Base-by-base conservation (phyloP, 2,113 vertebrate genomes). In the Apus apus region DNA sequence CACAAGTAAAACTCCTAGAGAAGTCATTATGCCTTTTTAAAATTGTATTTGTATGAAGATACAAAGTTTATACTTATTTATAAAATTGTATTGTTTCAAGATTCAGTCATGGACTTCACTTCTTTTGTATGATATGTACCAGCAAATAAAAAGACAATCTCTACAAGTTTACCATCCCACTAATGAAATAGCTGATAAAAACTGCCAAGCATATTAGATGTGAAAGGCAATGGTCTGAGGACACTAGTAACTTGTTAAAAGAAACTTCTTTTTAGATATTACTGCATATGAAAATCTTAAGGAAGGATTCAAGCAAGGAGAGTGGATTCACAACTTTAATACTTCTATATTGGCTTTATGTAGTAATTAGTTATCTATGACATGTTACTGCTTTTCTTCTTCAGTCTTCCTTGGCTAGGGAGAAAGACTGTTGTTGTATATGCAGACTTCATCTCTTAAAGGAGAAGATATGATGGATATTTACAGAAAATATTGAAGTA, bases 401-500 rank as follows among this genome's bases (percentile, higher is more conserved):
- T 79, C 26, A 58, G 25, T 29, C 19, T 80, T 73, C 30, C 23
- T 78, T 53, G 9, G 19, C 30, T 34, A 46, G 17, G 11, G 23
- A 53, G 13, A 75, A 92, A 80, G 19, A 2, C 30, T 78, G 32
- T 36, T 34, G 16, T 67, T 78, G 48, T 71, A 21, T 45, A 40
- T 64, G 7, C 13, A 57, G 19, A 88, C 22, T 71, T 60, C 1
- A 64, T 26, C 20, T 40, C n/a, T 38, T 46, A 32, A 91, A 93
- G 73, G 9, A 58, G 27, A 38, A 83, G 29, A 36, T 61, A 46
- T 1, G 3, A 29, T 16, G 56, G 12, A 79, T 54, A 94, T 36
- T 87, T 92, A 64, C 15, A 66, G 64, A 92, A 53, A 81, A 88
- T 71, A 60, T 66, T 54, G 18, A 82, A 51, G 53, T 27, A 71